Evolutionary conservation across 1,140 invertebrate species (phyloP), one percentile per base, ranked within the genome.

Genomic region (Drosophila ananassae): DNA sequence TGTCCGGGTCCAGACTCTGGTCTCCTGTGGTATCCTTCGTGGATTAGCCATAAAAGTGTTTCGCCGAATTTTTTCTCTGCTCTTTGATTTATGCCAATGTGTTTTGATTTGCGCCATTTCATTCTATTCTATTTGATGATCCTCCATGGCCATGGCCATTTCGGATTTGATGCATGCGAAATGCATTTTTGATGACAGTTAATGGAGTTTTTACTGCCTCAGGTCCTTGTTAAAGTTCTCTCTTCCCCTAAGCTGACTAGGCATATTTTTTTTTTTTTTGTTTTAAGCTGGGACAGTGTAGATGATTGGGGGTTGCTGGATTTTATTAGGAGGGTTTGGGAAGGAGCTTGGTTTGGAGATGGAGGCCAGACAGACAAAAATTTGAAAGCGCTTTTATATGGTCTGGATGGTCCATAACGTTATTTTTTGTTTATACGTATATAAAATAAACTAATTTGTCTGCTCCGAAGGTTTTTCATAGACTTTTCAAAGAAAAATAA

Each of bases 161-260:
- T 54, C 57, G 64, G 2, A 37, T 76, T 83, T 71, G 71, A 68
- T 84, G 80, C 82, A 87, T 82, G 59, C 75, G 79, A 87, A 87
- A 87, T 87, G 83, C 82, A 87, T 87, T 87, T 87, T 87, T 87
- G 83, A 87, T 87, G 82, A 75, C 82, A 89, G 82, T 89, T 87
- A 87, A 87, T 87, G 83, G 83, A 87, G 82, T 89, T 87, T 87
- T 87, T 87, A 89, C 78, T 82, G 82, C 67, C 79, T 73, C 79
- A 59, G 64, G 62, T 4, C 10, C 71, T 39, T 50, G 51, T 32
- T 48, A 41, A 73, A 73, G 53, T 73, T 48, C 50, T 48, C 50
- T 34, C 50, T 62, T 60, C 48, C 67, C 64, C 64, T 22, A 2
- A 32, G 72, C 77, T 80, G 72, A 80, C 77, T 80, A 64, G 77